Evolutionary conservation across 2,888 invertebrate species (phyloP).

Genomic region (Thalpophila matura): DNA sequence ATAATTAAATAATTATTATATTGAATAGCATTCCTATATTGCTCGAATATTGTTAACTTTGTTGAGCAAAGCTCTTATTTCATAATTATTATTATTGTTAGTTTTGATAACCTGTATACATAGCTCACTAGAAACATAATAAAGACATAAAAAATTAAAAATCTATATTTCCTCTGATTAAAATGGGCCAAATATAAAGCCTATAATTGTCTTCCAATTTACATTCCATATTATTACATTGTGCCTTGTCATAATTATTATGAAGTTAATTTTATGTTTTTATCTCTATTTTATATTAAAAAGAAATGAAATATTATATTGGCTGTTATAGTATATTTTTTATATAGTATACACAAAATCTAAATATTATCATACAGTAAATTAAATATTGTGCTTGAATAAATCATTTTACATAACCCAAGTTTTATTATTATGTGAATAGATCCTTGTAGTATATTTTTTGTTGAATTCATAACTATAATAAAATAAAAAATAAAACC

Average conservation of each 20-base stretch:
- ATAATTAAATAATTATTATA: not conserved
- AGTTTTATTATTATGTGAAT: not conserved
- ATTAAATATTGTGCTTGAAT: constrained; percentile 9
- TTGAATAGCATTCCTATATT: constrained; percentile 8
- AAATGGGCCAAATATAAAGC: not conserved
- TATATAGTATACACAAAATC: not conserved
- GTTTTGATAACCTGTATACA: not conserved
- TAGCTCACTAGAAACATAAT: not conserved
- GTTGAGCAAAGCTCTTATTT: constrained; percentile 4
- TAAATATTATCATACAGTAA: constrained; percentile 1
- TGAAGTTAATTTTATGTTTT: not conserved
- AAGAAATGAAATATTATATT: not conserved
- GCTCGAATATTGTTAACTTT: constrained; percentile 43
- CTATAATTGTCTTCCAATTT: constrained; percentile 39
- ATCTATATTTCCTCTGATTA: too few relatives aligned
- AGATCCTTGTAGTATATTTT: too few relatives aligned
- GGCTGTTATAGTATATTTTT: not conserved
- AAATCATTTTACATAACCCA: constrained; percentile 2
- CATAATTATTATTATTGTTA: constrained; percentile 2
- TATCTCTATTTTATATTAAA: not conserved
- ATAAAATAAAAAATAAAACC: not conserved
- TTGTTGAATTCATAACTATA: not conserved
- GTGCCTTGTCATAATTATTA: constrained; percentile 28
- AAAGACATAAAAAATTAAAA: not conserved
- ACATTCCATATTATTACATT: constrained; percentile 42